Conservation (phyloP, 1,140 invertebrate species). For the Atta texana region DNA sequence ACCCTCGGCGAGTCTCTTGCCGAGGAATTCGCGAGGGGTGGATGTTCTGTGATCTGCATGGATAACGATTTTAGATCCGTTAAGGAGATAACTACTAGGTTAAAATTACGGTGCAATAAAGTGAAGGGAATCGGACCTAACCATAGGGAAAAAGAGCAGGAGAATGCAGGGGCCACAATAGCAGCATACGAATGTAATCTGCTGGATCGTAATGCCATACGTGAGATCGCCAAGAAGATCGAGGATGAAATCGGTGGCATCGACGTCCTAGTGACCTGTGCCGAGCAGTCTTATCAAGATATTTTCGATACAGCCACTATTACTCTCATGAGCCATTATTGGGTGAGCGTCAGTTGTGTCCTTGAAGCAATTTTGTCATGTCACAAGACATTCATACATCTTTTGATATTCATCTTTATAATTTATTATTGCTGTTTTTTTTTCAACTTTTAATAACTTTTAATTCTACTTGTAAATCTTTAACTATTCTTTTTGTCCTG, state of each 20-base stretch:
- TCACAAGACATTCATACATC: too few relatives aligned
- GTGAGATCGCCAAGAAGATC: slow-evolving; percentile 76
- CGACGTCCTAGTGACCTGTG: slow-evolving; percentile 84
- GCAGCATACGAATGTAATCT: slow-evolving; percentile 79
- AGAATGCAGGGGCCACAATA: neutral
- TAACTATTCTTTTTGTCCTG: too few relatives aligned
- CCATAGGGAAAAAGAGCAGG: slow-evolving; percentile 61
- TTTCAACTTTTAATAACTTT: too few relatives aligned
- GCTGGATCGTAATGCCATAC: slow-evolving; percentile 76
- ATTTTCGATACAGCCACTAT: slow-evolving; percentile 79
- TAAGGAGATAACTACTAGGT: slow-evolving; percentile 68
- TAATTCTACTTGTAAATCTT: too few relatives aligned
- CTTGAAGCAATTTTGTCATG: neutral
- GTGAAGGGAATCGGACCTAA: slow-evolving; percentile 66
- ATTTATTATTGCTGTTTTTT: too few relatives aligned
- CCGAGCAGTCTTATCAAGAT: slow-evolving; percentile 70
- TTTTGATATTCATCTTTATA: too few relatives aligned
- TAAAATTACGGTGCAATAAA: slow-evolving; percentile 67
- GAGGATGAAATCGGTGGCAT: slow-evolving; percentile 81
- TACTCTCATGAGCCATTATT: slow-evolving; percentile 84
- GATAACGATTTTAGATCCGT: slow-evolving; percentile 76
- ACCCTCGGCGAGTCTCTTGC: slow-evolving; percentile 80
- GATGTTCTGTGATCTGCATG: slow-evolving; percentile 82
- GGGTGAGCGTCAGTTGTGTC: slow-evolving; percentile 73
- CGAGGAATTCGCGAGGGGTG: slow-evolving; percentile 80